Base-by-base conservation (phyloP, 2,113 vertebrate species). In the Perognathus longimembris region DNA sequence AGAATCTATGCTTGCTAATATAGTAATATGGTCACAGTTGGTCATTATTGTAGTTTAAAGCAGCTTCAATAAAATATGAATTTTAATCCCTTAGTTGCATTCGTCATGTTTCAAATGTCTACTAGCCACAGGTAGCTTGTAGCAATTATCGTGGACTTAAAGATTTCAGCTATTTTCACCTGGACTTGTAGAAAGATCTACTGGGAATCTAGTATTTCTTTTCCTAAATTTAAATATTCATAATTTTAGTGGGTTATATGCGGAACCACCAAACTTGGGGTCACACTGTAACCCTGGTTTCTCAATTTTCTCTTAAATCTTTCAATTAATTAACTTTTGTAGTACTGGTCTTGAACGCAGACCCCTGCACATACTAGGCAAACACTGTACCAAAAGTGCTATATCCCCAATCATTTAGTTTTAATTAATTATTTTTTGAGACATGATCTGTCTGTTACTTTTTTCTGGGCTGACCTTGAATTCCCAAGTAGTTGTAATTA, bases 41-140 rank as follows among this genome's bases (percentile, higher is more conserved):
- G 26, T 28, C 20, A 83, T 76, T 96, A 54, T 18, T 54, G 50
- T 91, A 28, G 54, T 59, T 92, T 80, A 79, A 71, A 66, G n/a
- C 59, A 90, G 88, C 21, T 90, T 11, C 59, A 85, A 40, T 67
- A 3, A 81, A 84, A 78, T 78, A 26, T 32, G 40, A 93, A 67
- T 57, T 79, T 34, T 50, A 90, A 71, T 86, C n/a, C n/a, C n/a
- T 85, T 50, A 28, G 32, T 61, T 22, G 8, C 6, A 38, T n/a
- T 45, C 9, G 45, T 45, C 45, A 28, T 66, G n/a, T 73, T 96
- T 74, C 9, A 81, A 85, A 70, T 40, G 9, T 30, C 30, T 54
- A 8, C 14, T 57, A 66, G 28, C 1, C 20, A 63, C 66, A 74
- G 10, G 54, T 70, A 66, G 21, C 75, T 90, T 69, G 32, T 30